Evolutionary conservation across 2,888 invertebrate genomes (phyloP), one percentile per base, ranked within the genome.

Genomic region (Mamestra brassicae): DNA sequence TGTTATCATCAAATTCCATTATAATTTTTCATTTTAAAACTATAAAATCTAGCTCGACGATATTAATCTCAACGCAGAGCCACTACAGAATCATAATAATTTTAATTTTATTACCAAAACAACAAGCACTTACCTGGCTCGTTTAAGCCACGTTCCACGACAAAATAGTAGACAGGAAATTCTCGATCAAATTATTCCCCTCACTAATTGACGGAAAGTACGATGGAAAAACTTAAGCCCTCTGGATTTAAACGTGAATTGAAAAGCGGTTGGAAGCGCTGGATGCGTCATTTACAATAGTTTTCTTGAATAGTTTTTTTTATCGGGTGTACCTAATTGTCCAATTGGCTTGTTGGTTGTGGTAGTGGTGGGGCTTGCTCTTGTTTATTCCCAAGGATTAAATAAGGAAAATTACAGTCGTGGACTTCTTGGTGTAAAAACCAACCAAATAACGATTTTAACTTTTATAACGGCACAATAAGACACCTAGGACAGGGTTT

Each of bases 131-230:
- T 64, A 82, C 69, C 58, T 55, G 62, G 42, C 15, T 55, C 65
- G 68, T 64, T 72, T 55, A 76, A 45, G 60, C 26, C 52, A 45
- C 58, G 74, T 52, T 68, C 50, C 54, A 61, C 63, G 38, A 69
- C 60, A 76, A 77, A 80, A 79, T 68, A 72, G 65, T 68, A 45
- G 67, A 68, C 81, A 81, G 87, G 85, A 87, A 87, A 83, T 83
- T 83, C 77, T 83, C 86, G 83, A 88, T 88, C 85, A 85, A 88
- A 85, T 84, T 80, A 81, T 77, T 79, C 77, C 85, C 79, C 73
- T 81, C 71, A 55, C 75, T 88, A 86, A 88, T 89, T 89, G 87
- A 81, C 72, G 83, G 85, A 85, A 82, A 80, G 72, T 74, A 70
- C 65, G 76, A 70, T 75, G 74, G 80, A 86, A 86, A 82, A 79